Evolutionary conservation across 2,113 vertebrate species (phyloP), one percentile per base, ranked within the genome.

Genomic region (Marmota monax): DNA sequence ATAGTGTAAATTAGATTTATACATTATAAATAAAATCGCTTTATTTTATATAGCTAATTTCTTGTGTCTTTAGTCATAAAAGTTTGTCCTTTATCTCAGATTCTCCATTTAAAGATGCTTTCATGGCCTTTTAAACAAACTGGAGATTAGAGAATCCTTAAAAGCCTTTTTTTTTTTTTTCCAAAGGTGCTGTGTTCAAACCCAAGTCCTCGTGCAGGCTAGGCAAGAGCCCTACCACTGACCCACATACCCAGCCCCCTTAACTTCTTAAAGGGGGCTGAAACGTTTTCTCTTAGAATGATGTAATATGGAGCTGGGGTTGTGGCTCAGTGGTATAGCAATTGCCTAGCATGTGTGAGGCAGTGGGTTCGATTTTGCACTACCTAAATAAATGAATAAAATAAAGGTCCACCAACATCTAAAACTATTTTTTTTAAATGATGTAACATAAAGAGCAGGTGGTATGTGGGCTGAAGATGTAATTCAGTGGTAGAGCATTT

Each of bases 221-320:
- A 69, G 16, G 67, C 34, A 69, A 69, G 14, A 13, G 12, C 67
- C 67, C 67, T 69, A 69, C 32, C 14, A n/a, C 67, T 53, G 51
- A 17, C 13, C 51, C 51, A 53, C 51, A 67, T 34, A 5, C 65
- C 65, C 29, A 32, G 65, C 12, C 65, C 65, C 65, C 65, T 69
- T 69, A 79, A 22, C 39, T 90, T 78, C 63, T 58, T 77, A 89
- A 85, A 70, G 17, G 92, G 13, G 95, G 93, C 82, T 74, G 69
- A 84, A 92, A 90, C 17, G 13, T 58, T 91, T 92, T 92, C 80
- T 63, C 1, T 82, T 69, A 76, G 39, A 84, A 53, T 74, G 56
- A 80, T 84, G 3, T 80, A 88, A 53, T 16, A 53, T 53, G 51
- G 51, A 14, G 51, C 51, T 53, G 51, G 16, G 51, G 51, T 53